A percentile compares a stretch with the other conserved stretches of the same genome.
phyloP scores from a whole-genome alignment of 2,888 invertebrate species.

The Dryocosmus kuriphilus region DNA sequence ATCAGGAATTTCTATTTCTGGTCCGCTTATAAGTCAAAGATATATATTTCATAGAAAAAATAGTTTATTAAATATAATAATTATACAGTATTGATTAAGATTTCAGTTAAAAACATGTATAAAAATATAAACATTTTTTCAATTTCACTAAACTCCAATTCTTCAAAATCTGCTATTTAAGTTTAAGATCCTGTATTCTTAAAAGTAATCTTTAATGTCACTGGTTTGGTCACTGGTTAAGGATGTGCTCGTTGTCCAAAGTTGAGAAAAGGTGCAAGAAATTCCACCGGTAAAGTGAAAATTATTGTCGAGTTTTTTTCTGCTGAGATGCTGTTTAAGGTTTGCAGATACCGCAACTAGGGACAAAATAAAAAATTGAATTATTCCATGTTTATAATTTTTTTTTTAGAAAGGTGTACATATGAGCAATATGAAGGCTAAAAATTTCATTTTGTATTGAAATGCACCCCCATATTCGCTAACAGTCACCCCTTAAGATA shows the following conservation, averaged over 20 bases:
- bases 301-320: slow-evolving; percentile 97
- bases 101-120: too few relatives aligned
- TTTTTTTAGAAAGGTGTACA: too few relatives aligned
- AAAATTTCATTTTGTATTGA: too few relatives aligned
- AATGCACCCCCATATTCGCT: too few relatives aligned
- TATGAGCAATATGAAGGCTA: too few relatives aligned
- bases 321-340: slow-evolving; percentile 92
- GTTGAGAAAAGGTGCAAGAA: slow-evolving; percentile 75
- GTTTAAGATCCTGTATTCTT: too few relatives aligned
- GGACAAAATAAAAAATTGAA: slow-evolving; percentile 24
- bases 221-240: not conserved
- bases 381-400: too few relatives aligned
- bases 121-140: too few relatives aligned
- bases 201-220: too few relatives aligned
- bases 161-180: too few relatives aligned
- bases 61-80: not conserved
- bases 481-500: too few relatives aligned
- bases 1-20: not conserved
- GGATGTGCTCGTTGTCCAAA: not conserved
- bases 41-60: not conserved
- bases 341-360: slow-evolving; percentile 92
- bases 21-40: not conserved
- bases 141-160: too few relatives aligned
- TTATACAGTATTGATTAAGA: not conserved
- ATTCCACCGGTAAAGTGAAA: slow-evolving; percentile 94